These are phyloP conservation scores for Bungarus multicinctus DNA, from an alignment of 2,113 vertebrate species.

Conservation along the genomic window DNA sequence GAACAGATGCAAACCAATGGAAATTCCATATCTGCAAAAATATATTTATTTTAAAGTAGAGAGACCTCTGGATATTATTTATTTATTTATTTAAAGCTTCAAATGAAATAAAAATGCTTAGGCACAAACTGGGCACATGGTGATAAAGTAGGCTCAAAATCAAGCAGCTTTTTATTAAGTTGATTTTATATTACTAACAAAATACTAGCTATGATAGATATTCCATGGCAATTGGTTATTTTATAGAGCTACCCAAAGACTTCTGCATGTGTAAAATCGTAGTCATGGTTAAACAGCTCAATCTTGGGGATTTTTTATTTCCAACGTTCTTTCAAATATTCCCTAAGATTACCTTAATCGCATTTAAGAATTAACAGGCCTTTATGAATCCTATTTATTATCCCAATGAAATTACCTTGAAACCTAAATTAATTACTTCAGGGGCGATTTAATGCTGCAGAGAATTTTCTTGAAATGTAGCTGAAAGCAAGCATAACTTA, in stretches of 20 bases:
- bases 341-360: background rate
- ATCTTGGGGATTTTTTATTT: background rate
- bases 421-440: background rate
- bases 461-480: background rate
- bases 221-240: background rate
- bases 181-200: background rate
- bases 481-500: background rate
- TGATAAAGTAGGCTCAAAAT: background rate
- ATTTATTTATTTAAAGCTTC: background rate
- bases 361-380: background rate
- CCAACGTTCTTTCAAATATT: background rate
- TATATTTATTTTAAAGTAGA: background rate
- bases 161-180: background rate
- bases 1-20: background rate
- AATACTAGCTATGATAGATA: background rate
- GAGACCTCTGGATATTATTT: background rate
- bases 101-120: background rate
- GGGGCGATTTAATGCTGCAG: no score
- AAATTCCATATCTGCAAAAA: background rate
- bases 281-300: background rate
- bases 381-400: background rate
- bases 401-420: background rate
- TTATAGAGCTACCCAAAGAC: background rate
- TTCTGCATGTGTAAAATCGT: background rate
- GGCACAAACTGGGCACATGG: background rate